A percentile compares a stretch with the other conserved stretches of the same genome.
These are phyloP conservation scores for Camelus bactrianus DNA, from an alignment of 2,113 vertebrate species.

Conservation along the genomic window DNA sequence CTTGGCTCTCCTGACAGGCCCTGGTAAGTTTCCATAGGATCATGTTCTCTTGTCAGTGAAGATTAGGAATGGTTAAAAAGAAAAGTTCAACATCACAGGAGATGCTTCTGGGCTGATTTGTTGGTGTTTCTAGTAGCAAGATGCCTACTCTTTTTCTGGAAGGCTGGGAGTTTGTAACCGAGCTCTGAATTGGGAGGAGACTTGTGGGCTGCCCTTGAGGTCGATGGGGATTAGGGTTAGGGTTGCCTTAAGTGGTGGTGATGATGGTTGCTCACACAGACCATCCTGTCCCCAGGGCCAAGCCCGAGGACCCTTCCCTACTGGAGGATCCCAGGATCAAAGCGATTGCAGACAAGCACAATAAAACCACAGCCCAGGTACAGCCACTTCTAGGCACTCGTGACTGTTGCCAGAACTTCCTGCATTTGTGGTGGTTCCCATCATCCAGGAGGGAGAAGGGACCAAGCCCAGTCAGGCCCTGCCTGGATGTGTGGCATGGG, in stretches of 20 bases:
- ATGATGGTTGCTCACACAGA: neutral
- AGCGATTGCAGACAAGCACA: slow-evolving; percentile 91
- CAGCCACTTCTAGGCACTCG: rapidly evolving
- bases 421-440: rapidly evolving
- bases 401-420: neutral
- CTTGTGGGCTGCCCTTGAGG: neutral
- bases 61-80: neutral
- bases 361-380: slow-evolving; percentile 94
- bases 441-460: neutral
- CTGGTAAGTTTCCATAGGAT: slow-evolving; percentile 86
- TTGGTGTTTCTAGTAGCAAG: neutral
- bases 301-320: slow-evolving; percentile 91
- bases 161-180: neutral
- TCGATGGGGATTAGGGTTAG: rapidly evolving
- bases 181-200: neutral
- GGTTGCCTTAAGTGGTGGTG: rapidly evolving
- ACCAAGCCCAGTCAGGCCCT: neutral
- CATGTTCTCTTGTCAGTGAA: neutral
- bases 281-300: slow-evolving; percentile 86
- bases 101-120: neutral
- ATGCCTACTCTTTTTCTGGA: neutral
- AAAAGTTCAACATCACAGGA: neutral
- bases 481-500: neutral
- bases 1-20: slow-evolving; percentile 96
- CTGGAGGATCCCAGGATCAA: slow-evolving; percentile 93